Evolutionary conservation across 2,888 invertebrate species (phyloP).

Genomic region (Torymus auratus): DNA sequence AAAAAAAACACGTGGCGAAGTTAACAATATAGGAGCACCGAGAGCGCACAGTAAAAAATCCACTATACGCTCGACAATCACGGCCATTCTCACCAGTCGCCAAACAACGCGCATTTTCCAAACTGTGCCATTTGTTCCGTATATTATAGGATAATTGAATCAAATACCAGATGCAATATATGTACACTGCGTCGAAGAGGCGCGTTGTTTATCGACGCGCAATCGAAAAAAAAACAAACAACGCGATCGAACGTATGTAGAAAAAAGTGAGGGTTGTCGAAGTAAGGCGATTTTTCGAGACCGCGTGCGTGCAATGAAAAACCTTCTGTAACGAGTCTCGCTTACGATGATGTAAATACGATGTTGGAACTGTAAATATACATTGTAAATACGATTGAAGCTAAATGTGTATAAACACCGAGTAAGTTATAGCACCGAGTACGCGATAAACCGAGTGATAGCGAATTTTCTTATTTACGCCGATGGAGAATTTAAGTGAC

Average conservation of each 20-base stretch:
- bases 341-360: constrained; percentile 59
- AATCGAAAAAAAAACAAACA: no score
- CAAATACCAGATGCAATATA: no score
- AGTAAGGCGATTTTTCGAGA: no score
- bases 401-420: constrained; percentile 70
- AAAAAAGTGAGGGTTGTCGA: no score
- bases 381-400: constrained; percentile 72
- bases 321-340: constrained; percentile 9
- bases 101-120: background rate
- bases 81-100: background rate
- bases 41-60: constrained; percentile 23
- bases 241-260: no score
- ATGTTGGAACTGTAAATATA: constrained; percentile 66
- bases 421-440: constrained; percentile 71
- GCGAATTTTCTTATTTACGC: constrained; percentile 50
- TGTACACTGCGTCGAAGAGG: no score
- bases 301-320: no score
- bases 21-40: background rate
- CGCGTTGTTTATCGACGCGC: no score
- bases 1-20: background rate
- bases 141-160: background rate
- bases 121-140: background rate
- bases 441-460: constrained; percentile 43
- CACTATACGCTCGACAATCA: constrained; percentile 12
- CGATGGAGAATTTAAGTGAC: constrained; percentile 36